A percentile compares a stretch with the other conserved stretches of the same genome.
Evolutionary conservation across 2,797 vertebrate genomes (phyloP).

Genomic region (Alauda arvensis): DNA sequence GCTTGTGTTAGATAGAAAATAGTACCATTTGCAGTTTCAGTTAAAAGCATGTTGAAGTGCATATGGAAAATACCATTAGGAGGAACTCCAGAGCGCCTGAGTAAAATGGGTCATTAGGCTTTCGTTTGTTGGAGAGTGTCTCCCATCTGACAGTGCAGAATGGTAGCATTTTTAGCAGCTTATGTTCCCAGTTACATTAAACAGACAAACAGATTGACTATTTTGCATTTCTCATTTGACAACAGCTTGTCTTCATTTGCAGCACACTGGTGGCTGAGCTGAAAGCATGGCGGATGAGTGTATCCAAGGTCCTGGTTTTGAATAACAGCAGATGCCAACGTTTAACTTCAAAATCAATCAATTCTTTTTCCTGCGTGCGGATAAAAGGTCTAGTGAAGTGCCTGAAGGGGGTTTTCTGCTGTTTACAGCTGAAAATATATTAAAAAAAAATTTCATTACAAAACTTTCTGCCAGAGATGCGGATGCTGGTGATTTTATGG

Average conservation of each 20-base stretch:
- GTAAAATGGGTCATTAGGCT: slow-evolving; percentile 98
- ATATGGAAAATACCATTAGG: slow-evolving; percentile 93
- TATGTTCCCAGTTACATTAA: slow-evolving; percentile 91
- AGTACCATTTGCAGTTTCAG: slow-evolving; percentile 83
- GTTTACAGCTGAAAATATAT: slow-evolving; percentile 68
- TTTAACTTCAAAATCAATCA: slow-evolving; percentile 84
- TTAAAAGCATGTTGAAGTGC: slow-evolving; percentile 85
- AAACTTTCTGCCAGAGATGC: slow-evolving; percentile 60
- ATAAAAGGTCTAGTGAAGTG: slow-evolving; percentile 79
- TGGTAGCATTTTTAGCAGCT: slow-evolving; percentile 83
- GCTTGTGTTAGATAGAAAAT: slow-evolving; percentile 80
- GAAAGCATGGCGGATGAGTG: slow-evolving; percentile 70
- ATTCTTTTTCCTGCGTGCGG: slow-evolving; percentile 73
- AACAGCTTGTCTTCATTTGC: slow-evolving; percentile 87
- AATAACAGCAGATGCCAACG: slow-evolving; percentile 83
- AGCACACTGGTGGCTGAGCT: slow-evolving; percentile 74
- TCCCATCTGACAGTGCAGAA: slow-evolving; percentile 93
- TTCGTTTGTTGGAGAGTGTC: slow-evolving; percentile 91
- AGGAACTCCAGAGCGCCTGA: slow-evolving; percentile 83
- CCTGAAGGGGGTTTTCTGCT: slow-evolving; percentile 75
- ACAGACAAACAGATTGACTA: slow-evolving; percentile 95
- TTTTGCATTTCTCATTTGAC: slow-evolving; percentile 91
- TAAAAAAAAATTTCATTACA: slow-evolving; percentile 53
- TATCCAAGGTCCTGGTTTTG: slow-evolving; percentile 79
- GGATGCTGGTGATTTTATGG: neutral